Conservation (phyloP, 2,797 vertebrate genomes). For the Melanotaenia boesemani region DNA sequence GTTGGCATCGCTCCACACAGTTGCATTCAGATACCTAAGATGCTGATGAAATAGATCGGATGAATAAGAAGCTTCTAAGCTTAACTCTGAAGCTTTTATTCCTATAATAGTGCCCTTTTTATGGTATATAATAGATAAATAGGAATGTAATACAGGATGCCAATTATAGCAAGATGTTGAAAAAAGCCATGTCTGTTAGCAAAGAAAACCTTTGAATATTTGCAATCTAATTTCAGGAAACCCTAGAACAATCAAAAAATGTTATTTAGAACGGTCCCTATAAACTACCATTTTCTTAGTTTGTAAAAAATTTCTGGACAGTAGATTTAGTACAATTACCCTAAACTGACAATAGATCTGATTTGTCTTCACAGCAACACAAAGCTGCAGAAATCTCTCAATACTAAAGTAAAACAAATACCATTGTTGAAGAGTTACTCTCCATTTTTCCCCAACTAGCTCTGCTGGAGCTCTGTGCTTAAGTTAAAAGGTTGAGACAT, state of each 20-base stretch:
- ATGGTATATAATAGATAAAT: not conserved
- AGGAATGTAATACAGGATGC: not conserved
- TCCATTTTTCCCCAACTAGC: not conserved
- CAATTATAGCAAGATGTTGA: not conserved
- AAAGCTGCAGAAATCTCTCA: not conserved
- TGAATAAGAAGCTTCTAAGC: not conserved
- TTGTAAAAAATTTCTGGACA: not conserved
- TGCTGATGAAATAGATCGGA: not conserved
- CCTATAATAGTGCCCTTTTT: not conserved
- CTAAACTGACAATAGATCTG: no score
- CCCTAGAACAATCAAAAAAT: not conserved
- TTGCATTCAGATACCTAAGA: not conserved
- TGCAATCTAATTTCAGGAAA: not conserved
- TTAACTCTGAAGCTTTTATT: not conserved
- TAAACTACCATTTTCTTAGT: not conserved
- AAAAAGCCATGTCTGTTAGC: not conserved
- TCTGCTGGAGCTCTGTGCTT: not conserved
- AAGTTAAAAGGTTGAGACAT: not conserved
- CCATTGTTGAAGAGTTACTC: not conserved
- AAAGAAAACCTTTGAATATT: not conserved
- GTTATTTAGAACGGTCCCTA: not conserved
- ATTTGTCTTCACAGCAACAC: not conserved
- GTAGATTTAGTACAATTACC: not conserved
- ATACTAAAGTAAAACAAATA: not conserved
- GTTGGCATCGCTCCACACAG: no score